Conservation (phyloP, 2,888 invertebrate genomes). For the Noctua pronuba region DNA sequence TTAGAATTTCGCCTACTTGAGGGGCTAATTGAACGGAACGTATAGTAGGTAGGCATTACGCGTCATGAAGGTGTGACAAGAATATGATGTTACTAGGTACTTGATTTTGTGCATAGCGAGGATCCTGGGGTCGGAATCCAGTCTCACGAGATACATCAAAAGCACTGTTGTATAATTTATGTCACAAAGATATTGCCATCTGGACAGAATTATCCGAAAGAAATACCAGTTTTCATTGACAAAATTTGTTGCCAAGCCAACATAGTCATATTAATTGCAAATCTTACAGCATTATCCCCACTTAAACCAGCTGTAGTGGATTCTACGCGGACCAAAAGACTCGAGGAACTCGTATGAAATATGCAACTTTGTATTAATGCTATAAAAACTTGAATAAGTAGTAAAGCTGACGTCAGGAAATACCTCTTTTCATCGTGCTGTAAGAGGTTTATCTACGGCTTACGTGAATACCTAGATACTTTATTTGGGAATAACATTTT, state of each 20-base stretch:
- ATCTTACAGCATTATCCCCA: slow-evolving; percentile 21
- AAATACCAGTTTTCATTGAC: background rate
- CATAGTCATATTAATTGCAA: slow-evolving; percentile 10
- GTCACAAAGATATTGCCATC: background rate
- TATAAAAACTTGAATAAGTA: slow-evolving; percentile 45
- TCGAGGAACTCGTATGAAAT: slow-evolving; percentile 29
- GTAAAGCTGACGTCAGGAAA: slow-evolving; percentile 35
- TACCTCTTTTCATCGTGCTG: slow-evolving; percentile 20
- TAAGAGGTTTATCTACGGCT: slow-evolving; percentile 33
- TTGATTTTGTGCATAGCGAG: background rate
- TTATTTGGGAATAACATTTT: background rate
- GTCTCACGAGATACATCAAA: background rate
- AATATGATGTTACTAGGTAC: background rate
- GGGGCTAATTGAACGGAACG: slow-evolving; percentile 41
- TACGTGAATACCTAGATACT: background rate
- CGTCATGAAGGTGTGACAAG: slow-evolving; percentile 42
- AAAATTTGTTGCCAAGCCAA: background rate
- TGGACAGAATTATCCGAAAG: background rate
- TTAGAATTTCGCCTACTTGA: slow-evolving; percentile 25
- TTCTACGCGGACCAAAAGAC: slow-evolving; percentile 20
- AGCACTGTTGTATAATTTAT: background rate
- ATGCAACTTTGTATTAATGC: slow-evolving; percentile 46
- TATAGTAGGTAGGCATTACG: slow-evolving; percentile 36
- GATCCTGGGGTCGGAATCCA: background rate
- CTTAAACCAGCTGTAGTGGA: slow-evolving; percentile 15